phyloP scores from a whole-genome alignment of 2,113 vertebrate species.

The Psilopsiagon aymara region DNA sequence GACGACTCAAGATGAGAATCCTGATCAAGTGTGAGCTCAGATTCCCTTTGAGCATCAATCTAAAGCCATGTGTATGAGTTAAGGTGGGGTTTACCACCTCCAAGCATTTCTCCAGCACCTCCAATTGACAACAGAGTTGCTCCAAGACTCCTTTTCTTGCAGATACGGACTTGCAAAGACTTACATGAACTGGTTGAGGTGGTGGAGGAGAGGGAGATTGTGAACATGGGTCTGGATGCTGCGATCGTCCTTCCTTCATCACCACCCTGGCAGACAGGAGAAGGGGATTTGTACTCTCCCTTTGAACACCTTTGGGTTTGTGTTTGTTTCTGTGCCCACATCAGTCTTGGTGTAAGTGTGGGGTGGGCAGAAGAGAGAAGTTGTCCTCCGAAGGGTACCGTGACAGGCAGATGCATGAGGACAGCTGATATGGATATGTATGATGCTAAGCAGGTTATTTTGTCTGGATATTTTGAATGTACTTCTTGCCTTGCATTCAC shows the following conservation, averaged over 20 bases:
- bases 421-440: neutral
- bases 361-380: neutral
- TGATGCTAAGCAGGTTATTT: neutral
- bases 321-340: neutral
- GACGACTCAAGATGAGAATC: neutral
- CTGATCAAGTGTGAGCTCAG: neutral
- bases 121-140: neutral
- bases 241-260: neutral
- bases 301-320: neutral
- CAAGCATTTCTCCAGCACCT: neutral
- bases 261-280: neutral
- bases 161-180: neutral
- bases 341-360: accelerated
- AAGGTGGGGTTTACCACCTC: neutral
- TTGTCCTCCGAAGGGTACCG: neutral
- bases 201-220: neutral
- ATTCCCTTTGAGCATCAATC: neutral
- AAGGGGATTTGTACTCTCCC: accelerated
- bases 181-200: neutral
- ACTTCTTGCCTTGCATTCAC: neutral
- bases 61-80: accelerated
- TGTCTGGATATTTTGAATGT: neutral
- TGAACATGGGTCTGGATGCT: neutral
- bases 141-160: neutral
- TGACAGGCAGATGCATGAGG: neutral